Evolutionary conservation across 2,113 vertebrate genomes (phyloP), one percentile per base, ranked within the genome.

Genomic region (Esox niger): DNA sequence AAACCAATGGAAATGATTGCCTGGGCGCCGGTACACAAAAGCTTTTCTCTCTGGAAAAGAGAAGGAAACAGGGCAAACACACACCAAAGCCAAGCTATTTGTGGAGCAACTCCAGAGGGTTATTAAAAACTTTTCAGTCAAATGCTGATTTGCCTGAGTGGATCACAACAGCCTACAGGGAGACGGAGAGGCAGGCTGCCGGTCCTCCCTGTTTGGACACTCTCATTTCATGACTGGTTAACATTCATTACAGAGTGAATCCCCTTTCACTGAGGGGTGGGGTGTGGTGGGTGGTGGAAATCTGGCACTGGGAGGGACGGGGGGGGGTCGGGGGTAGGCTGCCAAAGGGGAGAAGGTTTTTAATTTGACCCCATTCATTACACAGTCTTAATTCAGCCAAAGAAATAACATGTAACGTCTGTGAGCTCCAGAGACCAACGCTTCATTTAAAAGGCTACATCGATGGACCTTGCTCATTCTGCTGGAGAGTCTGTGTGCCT

Each of bases 211-310:
- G 67, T 70, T 82, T 84, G 75, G 86, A 82, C 66, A 3, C 73
- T 70, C 82, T 81, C 79, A 70, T 78, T 85, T 89, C 76, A 82
- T 69, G 75, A 86, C 90, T 90, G 86, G 88, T 91, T 90, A 90
- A 90, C 89, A 90, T 89, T 90, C 88, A 89, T 83, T 70, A 80
- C 83, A 69, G 69, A 73, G 64, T 46, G 66, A 76, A 65, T 70
- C 69, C 80, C 75, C 76, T 75, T 82, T 82, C 70, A 70, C 38
- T 75, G 68, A 46, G 69, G 52, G 54, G 61, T 57, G 35, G 57
- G 71, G n/a, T n/a, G n/a, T 52, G 63, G 54, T 56, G 29, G 25
- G 69, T n/a, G n/a, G n/a, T n/a, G 62, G 70, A 58, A 62, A 67
- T 46, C 63, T 66, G 67, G 21, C 23, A 63, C 59, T 55, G 15